These are phyloP conservation scores for Laticauda colubrina DNA, from an alignment of 2,113 vertebrate species.

Conservation along the genomic window DNA sequence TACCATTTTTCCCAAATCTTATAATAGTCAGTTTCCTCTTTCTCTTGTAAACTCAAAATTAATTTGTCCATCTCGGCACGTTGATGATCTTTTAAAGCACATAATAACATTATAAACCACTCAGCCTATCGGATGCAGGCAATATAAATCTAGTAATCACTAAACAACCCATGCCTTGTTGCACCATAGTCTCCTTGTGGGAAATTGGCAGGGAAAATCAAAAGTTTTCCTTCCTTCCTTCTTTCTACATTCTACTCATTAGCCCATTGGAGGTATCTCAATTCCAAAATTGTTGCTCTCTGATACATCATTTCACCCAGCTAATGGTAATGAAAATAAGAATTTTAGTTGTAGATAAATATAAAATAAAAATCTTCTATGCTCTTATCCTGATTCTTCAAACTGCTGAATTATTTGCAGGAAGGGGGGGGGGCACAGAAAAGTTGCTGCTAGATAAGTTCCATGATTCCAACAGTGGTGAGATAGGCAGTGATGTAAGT, in stretches of 20 bases:
- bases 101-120: neutral
- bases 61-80: too few relatives aligned
- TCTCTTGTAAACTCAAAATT: too few relatives aligned
- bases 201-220: neutral
- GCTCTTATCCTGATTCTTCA: neutral
- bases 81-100: neutral
- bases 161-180: too few relatives aligned
- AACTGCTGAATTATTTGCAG: neutral
- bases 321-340: neutral
- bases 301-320: neutral
- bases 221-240: neutral
- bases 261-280: neutral
- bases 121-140: neutral
- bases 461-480: neutral
- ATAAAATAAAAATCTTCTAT: neutral
- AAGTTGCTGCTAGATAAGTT: neutral
- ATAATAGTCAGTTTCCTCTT: too few relatives aligned
- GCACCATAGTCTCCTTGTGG: neutral
- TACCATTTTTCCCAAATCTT: too few relatives aligned
- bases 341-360: neutral
- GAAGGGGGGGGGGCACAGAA: neutral
- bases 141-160: neutral
- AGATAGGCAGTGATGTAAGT: neutral
- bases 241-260: neutral
- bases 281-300: neutral